Percentiles rank a stretch among this genome's conserved stretches.
These are phyloP conservation scores for Corythornis vintsioides DNA, from an alignment of 2,113 vertebrate species.

Conservation along the genomic window DNA sequence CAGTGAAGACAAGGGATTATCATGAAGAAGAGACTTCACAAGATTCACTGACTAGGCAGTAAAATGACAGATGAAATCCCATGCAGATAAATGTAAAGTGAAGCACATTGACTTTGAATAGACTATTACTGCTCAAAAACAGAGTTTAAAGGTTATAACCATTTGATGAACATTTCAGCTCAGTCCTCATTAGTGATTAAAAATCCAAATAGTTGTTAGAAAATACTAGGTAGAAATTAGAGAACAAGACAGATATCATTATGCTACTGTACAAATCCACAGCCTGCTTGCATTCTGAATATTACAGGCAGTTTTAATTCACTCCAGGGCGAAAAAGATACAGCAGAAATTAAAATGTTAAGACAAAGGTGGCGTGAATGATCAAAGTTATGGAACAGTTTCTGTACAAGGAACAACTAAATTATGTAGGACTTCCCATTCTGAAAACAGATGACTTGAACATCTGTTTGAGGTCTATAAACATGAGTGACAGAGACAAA, in stretches of 20 bases:
- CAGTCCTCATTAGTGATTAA: background rate
- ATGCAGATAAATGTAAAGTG: background rate
- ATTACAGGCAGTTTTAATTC: conserved; percentile 1
- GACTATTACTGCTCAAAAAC: background rate
- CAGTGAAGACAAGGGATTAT: background rate
- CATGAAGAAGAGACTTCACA: background rate
- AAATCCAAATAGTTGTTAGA: background rate
- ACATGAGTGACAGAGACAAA: background rate
- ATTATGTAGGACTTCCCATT: conserved; percentile 18
- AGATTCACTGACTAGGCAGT: background rate
- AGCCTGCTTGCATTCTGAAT: background rate
- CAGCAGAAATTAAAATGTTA: background rate
- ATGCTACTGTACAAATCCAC: background rate
- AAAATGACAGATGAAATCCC: background rate
- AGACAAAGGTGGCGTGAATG: background rate
- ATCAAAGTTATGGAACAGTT: conserved; percentile 35
- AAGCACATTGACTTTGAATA: background rate
- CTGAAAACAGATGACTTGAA: conserved; percentile 18
- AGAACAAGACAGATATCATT: background rate
- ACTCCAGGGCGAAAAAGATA: background rate
- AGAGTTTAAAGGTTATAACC: background rate
- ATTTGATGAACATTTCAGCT: background rate
- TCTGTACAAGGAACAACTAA: background rate
- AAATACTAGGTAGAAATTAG: background rate
- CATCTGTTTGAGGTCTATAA: conserved; percentile 1